phyloP scores from a whole-genome alignment of 2,113 vertebrate genomes.

The Alces alces region DNA sequence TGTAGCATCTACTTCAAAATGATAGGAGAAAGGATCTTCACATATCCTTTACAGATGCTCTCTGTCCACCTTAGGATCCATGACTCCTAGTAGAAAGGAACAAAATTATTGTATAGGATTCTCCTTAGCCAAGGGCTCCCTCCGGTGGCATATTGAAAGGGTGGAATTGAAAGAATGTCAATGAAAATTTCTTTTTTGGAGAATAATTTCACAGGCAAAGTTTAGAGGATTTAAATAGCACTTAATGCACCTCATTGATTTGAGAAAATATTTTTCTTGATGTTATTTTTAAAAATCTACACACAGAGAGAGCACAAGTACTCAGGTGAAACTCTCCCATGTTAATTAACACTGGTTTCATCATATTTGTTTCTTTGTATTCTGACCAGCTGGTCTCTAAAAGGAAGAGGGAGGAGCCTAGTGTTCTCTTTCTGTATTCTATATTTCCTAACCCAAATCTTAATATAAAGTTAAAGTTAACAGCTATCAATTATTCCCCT shows the following conservation, averaged over 20 bases:
- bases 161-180: neutral
- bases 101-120: neutral
- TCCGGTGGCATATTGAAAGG: conserved; percentile 28
- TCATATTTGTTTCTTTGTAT: neutral
- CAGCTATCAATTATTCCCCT: neutral
- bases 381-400: neutral
- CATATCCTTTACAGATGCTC: conserved; percentile 83
- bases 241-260: neutral
- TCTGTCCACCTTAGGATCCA: neutral
- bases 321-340: neutral
- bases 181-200: neutral
- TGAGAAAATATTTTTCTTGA: neutral
- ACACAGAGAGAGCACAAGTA: neutral
- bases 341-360: neutral
- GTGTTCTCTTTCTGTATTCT: neutral
- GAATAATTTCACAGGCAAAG: conserved; percentile 9
- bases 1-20: conserved; percentile 90
- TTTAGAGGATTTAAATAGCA: neutral
- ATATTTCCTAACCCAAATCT: neutral
- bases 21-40: conserved; percentile 86
- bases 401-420: neutral
- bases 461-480: neutral
- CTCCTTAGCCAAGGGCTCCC: conserved; percentile 47
- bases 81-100: neutral
- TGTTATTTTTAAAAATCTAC: neutral